Conservation (phyloP, 2,797 vertebrate species). For the Phrynocephalus guinanensis region DNA sequence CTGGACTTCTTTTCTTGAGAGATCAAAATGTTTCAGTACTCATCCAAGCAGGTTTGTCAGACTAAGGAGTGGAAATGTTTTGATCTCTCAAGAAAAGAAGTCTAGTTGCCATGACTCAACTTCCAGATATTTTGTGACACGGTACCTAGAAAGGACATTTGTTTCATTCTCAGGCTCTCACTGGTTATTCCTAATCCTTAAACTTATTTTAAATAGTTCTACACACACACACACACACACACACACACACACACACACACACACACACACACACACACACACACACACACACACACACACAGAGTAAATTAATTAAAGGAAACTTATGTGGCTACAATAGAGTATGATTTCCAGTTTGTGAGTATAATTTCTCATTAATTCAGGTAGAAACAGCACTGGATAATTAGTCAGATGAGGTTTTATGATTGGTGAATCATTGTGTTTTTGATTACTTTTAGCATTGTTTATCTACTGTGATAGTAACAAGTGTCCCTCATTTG, state of each 20-base stretch:
- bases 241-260: no score
- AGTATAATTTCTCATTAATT: constrained; percentile 6
- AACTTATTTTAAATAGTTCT: background rate
- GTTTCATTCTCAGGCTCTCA: background rate
- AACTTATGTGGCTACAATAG: background rate
- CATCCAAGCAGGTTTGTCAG: no score
- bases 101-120: no score
- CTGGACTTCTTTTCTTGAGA: no score
- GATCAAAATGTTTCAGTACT: no score
- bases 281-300: no score
- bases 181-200: background rate
- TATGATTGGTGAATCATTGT: constrained; percentile 23
- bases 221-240: no score
- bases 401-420: constrained; percentile 30
- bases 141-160: background rate
- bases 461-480: constrained; percentile 13
- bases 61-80: no score
- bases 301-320: background rate
- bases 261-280: no score
- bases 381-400: constrained; percentile 16
- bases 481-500: constrained; percentile 33
- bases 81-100: no score
- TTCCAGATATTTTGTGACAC: background rate
- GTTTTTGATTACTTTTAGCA: constrained; percentile 25
- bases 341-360: background rate